Evolutionary conservation across 2,888 invertebrate genomes (phyloP), one percentile per base, ranked within the genome.

Genomic region (Mactromeris polynyma): DNA sequence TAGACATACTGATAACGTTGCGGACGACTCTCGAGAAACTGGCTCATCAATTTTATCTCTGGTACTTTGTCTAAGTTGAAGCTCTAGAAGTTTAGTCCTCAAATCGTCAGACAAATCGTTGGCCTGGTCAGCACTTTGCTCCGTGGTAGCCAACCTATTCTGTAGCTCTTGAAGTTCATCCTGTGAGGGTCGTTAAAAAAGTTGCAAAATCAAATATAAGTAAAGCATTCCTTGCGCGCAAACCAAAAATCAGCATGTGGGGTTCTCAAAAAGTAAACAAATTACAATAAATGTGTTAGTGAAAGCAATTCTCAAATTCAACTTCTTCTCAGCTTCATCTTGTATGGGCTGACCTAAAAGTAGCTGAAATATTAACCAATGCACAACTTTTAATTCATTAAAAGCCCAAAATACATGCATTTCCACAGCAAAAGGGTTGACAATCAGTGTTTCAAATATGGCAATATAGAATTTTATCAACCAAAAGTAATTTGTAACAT

Each of bases 91-190:
- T 54, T 90, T 87, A 40, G 92, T 84, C 31, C 91, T 88, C 26
- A 93, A 83, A 40, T 90, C 89, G 77, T 93, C 93, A 6, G 92
- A 91, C 82, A 93, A 89, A 42, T 92, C 92, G 36, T 86, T 81
- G 17, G 93, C 90, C n/a, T 90, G 81, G 78, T 88, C 87, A 33
- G 93, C 93, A 58, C 79, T 51, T 46, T 85, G 85, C 83, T 94
- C 93, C 0, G 93, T 91, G 54, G 89, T 81, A 0, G 79, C 82
- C 26, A 94, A 87, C 82, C 92, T 88, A 31, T 87, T 84, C 85
- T 90, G 83, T 0, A 92, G 83, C 33, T 87, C 83, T 33, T 90
- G 88, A 17, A 94, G 83, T 40, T 95, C 92, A 31, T 92, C 91
- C 93, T 93, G 83, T 46, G 42, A 46, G 40, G 46, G 19, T 26